phyloP scores from a whole-genome alignment of 2,113 vertebrate species.

The Marcusenius ussheri region DNA sequence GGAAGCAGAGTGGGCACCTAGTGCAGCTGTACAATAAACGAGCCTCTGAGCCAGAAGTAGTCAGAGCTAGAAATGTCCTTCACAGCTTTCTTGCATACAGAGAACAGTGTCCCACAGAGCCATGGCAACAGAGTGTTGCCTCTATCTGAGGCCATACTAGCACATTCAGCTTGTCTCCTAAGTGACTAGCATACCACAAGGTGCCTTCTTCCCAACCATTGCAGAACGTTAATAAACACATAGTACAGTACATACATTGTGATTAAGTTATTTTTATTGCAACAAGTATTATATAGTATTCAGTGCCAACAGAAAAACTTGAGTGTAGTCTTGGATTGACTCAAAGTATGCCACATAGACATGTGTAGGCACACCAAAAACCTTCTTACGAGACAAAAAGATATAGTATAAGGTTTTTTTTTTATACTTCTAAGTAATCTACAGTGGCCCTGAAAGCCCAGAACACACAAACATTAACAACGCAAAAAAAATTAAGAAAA shows the following conservation, averaged over 20 bases:
- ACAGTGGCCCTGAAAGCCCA: too few species aligned
- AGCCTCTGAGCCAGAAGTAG: slow-evolving; percentile 1
- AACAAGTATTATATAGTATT: background rate
- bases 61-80: slow-evolving; percentile 8
- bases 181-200: background rate
- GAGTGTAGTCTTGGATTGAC: background rate
- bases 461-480: too few species aligned
- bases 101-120: background rate
- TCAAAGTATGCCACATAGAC: background rate
- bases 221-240: background rate
- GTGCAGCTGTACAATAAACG: slow-evolving; percentile 2
- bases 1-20: slow-evolving; percentile 11
- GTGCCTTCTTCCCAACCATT: background rate
- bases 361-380: background rate
- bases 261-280: background rate
- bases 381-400: background rate
- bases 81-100: background rate
- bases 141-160: background rate
- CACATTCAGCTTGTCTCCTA: background rate
- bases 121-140: background rate
- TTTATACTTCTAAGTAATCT: background rate
- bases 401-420: background rate
- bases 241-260: background rate
- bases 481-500: too few species aligned
- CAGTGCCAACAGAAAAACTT: background rate